phyloP scores from a whole-genome alignment of 2,888 invertebrate species.

The Saturnia japonica region DNA sequence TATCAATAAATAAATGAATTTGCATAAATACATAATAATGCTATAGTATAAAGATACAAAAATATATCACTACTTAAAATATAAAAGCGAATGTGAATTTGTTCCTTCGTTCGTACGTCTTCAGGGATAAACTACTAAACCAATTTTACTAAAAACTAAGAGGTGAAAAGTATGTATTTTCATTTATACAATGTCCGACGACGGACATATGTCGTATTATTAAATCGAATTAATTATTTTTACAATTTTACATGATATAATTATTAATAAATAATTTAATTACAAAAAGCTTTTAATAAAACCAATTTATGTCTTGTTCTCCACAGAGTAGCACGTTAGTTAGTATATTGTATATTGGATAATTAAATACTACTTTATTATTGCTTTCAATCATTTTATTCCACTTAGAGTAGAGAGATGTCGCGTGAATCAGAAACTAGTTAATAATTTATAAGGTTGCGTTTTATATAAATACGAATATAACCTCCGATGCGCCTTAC shows the following conservation, averaged over 20 bases:
- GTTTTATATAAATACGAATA: neutral
- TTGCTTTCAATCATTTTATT: neutral
- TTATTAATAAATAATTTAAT: neutral
- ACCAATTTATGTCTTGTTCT: neutral
- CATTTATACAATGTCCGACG: neutral
- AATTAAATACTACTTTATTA: no score
- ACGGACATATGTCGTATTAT: no score
- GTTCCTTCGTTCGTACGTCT: neutral
- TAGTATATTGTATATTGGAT: no score
- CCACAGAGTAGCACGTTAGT: no score
- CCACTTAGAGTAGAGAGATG: neutral
- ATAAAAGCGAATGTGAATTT: neutral
- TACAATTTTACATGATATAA: neutral
- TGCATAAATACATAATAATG: no score
- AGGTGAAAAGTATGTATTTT: neutral
- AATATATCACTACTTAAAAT: no score
- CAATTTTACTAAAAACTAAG: neutral
- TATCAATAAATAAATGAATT: no score
- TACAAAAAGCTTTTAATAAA: neutral
- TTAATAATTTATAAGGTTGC: neutral
- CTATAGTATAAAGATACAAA: neutral
- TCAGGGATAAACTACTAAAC: neutral
- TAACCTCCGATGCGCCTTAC: neutral
- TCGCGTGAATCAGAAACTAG: neutral
- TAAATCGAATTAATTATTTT: no score